Evolutionary conservation across 2,113 vertebrate species (phyloP).

Genomic region (Otus sunia): DNA sequence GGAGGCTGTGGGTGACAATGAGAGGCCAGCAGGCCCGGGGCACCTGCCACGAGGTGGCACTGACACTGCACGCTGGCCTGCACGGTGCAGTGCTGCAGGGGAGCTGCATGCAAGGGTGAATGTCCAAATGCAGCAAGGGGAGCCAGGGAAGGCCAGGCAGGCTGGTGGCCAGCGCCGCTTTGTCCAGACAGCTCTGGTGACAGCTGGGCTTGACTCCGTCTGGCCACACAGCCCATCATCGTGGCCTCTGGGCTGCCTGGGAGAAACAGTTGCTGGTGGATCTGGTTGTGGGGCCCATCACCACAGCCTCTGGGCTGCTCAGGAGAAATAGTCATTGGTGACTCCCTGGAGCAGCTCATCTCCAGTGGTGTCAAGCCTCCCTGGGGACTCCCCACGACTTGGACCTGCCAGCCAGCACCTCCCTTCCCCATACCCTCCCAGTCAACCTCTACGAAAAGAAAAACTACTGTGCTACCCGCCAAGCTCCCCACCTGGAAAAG

Average conservation of each 20-base stretch:
- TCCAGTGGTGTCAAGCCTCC: not conserved
- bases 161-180: not conserved
- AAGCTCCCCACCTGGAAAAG: not conserved
- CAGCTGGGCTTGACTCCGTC: not conserved
- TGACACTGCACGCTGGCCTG: not conserved
- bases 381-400: rapidly evolving
- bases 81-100: not conserved
- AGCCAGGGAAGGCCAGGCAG: not conserved
- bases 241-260: not conserved
- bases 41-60: not conserved
- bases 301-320: not conserved
- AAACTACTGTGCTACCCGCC: not conserved
- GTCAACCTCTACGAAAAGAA: not conserved
- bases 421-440: not conserved
- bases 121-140: not conserved
- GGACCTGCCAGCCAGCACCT: not conserved
- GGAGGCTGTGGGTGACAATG: not conserved
- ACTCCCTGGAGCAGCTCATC: not conserved
- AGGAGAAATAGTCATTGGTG: not conserved
- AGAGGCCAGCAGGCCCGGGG: not conserved
- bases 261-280: not conserved
- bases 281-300: not conserved
- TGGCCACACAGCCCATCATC: not conserved
- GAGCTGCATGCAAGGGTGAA: not conserved
- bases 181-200: not conserved